Evolutionary conservation across 2,113 vertebrate species (phyloP), one percentile per base, ranked within the genome.

Genomic region (Sinocyclocheilus maitianheensis): DNA sequence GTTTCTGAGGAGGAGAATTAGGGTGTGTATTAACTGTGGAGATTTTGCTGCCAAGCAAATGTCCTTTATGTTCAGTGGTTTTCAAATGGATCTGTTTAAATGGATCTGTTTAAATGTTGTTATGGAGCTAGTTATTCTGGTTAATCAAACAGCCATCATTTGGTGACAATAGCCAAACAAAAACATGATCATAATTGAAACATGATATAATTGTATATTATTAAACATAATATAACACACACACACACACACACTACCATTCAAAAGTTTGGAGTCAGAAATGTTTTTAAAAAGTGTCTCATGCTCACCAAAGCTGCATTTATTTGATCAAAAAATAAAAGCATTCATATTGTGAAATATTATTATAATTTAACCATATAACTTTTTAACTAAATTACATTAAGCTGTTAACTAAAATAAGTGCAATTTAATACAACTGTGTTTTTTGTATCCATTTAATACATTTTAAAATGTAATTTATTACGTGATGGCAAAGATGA

Each of bases 41-140:
- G 20, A 60, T 40, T 79, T 79, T 20, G n/a, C 77, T 79, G 55
- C 30, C 55, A 80, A 80, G 24, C 55, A 40, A 76, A 76, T 26
- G 74, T 51, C 37, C 20, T 62, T 78, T 53, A 77, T 37, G 26
- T 63, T 80, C 30, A 62, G 22, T 63, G 58, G 20, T 1, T 40
- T 79, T 77, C 12, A 55, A 51, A 77, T 3, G 11, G 20, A 37
- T 60, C 58, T 46, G 58, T 13, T 63, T 9, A 63, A 16, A 62
- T 43, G 37, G 20, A 37, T 60, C 58, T 46, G 58, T 13, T 63
- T 9, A 63, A 16, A 62, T 43, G 37, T 40, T 16, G 12, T 60
- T n/a, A 60, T 3, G 2, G 20, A 80, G 22, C 77, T 43, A 80
- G 77, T 80, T 63, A 46, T 63, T 62, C 58, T 46, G 37, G 77